phyloP scores from a whole-genome alignment of 2,797 vertebrate genomes.

The Arnoldichthys spilopterus region DNA sequence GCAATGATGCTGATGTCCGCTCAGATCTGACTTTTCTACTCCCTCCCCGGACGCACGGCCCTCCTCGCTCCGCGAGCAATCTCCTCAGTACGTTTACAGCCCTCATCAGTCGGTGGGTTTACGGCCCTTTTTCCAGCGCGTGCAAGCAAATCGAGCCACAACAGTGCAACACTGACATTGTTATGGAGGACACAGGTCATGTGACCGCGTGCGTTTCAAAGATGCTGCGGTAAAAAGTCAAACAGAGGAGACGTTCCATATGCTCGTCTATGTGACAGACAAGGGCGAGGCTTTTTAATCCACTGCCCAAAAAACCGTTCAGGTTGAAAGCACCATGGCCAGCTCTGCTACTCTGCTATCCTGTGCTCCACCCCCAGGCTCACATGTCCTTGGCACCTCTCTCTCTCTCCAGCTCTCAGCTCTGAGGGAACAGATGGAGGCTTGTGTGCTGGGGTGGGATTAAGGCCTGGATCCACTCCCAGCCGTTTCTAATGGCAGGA shows the following conservation, averaged over 20 bases:
- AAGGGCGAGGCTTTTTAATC: constrained; percentile 22
- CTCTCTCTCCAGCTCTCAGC: constrained; percentile 77
- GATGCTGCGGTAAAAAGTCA: too few relatives aligned
- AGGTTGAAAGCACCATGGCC: constrained; percentile 38
- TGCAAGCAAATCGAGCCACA: neutral
- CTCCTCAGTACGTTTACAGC: neutral
- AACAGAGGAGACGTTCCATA: too few relatives aligned
- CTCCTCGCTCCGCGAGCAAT: neutral
- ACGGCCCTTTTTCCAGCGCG: neutral
- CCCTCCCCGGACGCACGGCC: constrained; percentile 60
- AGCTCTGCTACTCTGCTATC: constrained; percentile 54
- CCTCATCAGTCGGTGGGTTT: constrained; percentile 2
- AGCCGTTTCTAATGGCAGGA: constrained; percentile 78
- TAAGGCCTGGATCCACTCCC: constrained; percentile 81
- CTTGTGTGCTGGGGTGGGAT: constrained; percentile 84
- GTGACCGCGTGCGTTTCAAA: neutral
- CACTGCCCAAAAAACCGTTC: constrained; percentile 10
- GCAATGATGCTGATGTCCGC: constrained; percentile 69
- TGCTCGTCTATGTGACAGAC: constrained; percentile 9
- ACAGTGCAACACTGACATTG: neutral
- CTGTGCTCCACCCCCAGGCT: constrained; percentile 76
- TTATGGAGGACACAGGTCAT: neutral
- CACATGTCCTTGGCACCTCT: constrained; percentile 81
- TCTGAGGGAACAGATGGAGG: constrained; percentile 87
- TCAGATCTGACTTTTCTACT: constrained; percentile 61